Conservation (phyloP, 2,888 invertebrate species). For the Oscheius onirici region DNA sequence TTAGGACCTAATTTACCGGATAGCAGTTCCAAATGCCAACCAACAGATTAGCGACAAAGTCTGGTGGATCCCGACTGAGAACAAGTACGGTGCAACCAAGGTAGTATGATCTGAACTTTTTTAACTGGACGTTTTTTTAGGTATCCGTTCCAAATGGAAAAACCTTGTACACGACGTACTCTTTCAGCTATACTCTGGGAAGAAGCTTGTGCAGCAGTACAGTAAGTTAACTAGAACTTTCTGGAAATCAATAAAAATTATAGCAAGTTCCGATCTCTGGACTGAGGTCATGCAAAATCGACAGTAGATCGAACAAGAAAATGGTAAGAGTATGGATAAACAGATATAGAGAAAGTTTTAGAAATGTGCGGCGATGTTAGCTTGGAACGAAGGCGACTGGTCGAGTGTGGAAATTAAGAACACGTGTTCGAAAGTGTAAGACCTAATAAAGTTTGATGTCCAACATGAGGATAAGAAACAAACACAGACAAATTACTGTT, state of each 20-base stretch:
- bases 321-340: neutral
- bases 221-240: neutral
- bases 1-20: slow-evolving; percentile 24
- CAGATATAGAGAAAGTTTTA: neutral
- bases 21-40: slow-evolving; percentile 20
- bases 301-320: slow-evolving; percentile 1
- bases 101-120: neutral
- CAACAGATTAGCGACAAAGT: slow-evolving; percentile 11
- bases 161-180: neutral
- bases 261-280: slow-evolving; percentile 8
- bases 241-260: neutral
- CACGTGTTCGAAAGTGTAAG: neutral
- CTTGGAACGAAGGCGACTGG: slow-evolving; percentile 23
- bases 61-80: slow-evolving; percentile 25
- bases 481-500: too few species aligned
- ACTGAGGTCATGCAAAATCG: slow-evolving; percentile 11
- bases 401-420: slow-evolving; percentile 13
- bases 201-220: slow-evolving; percentile 6
- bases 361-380: slow-evolving; percentile 14
- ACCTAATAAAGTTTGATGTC: too few species aligned
- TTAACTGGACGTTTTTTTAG: neutral
- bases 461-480: too few species aligned
- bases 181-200: slow-evolving; percentile 2
- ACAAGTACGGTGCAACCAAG: slow-evolving; percentile 23
- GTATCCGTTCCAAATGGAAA: slow-evolving; percentile 9